A percentile compares a stretch with the other conserved stretches of the same genome.
Conservation (phyloP, 2,113 vertebrate species). For the Pseudorhombus dupliciocellatus region DNA sequence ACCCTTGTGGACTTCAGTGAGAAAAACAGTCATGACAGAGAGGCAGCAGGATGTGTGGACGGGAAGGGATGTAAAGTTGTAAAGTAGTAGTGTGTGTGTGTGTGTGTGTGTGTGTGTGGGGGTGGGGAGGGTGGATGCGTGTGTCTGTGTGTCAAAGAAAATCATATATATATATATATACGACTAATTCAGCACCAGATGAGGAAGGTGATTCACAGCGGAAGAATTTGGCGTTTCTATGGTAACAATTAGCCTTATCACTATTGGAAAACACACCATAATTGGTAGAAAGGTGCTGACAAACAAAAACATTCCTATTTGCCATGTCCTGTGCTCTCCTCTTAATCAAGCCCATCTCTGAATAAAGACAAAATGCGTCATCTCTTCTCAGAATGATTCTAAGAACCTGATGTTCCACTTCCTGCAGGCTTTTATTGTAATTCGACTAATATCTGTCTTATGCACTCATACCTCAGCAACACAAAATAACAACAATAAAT, state of each 20-base stretch:
- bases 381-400: slow-evolving; percentile 7
- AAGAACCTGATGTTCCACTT: slow-evolving; percentile 3
- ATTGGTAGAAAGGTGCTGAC: slow-evolving; percentile 27
- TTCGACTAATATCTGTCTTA: background rate
- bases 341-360: slow-evolving; percentile 7
- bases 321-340: slow-evolving; percentile 1
- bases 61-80: no score
- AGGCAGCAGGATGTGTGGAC: slow-evolving; percentile 14
- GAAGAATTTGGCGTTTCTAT: slow-evolving; percentile 11
- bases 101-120: background rate
- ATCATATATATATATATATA: background rate
- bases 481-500: background rate
- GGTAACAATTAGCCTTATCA: slow-evolving; percentile 29
- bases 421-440: slow-evolving; percentile 21
- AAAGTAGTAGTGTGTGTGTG: slow-evolving; percentile 3
- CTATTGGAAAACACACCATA: slow-evolving; percentile 2
- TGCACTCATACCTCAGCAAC: slow-evolving; percentile 4
- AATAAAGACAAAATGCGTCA: slow-evolving; percentile 26
- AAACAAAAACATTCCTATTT: slow-evolving; percentile 51
- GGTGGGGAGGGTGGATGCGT: background rate
- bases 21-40: slow-evolving; percentile 24
- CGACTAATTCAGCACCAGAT: background rate
- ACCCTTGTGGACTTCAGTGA: background rate
- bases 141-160: background rate
- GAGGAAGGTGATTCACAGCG: background rate